Evolutionary conservation across 1,140 invertebrate species (phyloP).

Genomic region (Cherax quadricarinatus): DNA sequence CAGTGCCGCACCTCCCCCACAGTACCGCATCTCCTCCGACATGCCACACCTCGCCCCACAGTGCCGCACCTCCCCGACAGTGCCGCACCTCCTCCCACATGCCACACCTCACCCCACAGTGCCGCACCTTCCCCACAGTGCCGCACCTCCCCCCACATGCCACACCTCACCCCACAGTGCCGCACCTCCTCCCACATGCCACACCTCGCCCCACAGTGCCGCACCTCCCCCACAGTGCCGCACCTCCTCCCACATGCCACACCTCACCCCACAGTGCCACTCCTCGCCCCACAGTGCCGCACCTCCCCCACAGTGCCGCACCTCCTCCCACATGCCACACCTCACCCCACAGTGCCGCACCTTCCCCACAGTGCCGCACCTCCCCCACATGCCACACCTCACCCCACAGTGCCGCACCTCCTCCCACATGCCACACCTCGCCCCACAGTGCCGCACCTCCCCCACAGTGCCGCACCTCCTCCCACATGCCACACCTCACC

Average conservation of each 20-base stretch:
- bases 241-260: no score
- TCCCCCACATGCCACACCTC: background rate
- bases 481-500: background rate
- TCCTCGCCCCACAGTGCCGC: background rate
- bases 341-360: background rate
- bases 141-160: background rate
- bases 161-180: background rate
- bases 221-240: background rate
- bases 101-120: background rate
- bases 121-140: background rate
- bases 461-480: background rate
- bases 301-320: background rate
- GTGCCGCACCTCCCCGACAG: background rate
- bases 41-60: background rate
- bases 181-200: background rate
- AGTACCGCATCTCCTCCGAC: no score
- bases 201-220: background rate
- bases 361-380: background rate
- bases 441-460: background rate
- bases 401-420: background rate
- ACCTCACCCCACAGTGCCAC: background rate
- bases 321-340: background rate
- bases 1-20: background rate
- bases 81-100: background rate
- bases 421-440: background rate